Percentiles rank a stretch among this genome's conserved stretches.
Evolutionary conservation across 2,797 vertebrate genomes (phyloP).

Genomic region (Catamblyrhynchus diadema): DNA sequence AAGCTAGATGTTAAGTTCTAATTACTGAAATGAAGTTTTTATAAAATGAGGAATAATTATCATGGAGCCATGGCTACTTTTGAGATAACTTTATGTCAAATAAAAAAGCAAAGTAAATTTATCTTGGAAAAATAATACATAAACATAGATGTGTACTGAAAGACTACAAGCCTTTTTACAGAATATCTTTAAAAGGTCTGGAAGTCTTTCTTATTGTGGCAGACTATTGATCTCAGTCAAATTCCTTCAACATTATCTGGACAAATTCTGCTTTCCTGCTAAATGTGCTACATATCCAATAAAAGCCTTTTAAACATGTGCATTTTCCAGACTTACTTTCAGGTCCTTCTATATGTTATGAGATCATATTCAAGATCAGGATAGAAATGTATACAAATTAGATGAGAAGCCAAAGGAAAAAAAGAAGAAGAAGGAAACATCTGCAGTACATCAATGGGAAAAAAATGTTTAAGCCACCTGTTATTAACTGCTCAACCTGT

Average conservation of each 20-base stretch:
- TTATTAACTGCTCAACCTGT: constrained; percentile 67
- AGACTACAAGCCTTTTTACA: neutral
- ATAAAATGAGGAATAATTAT: constrained; percentile 12
- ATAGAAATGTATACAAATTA: constrained; percentile 45
- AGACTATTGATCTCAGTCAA: neutral
- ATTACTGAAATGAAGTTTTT: constrained; percentile 1
- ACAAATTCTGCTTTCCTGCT: neutral
- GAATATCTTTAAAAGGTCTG: neutral
- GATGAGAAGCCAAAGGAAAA: constrained; percentile 5
- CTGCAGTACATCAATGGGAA: constrained; percentile 44
- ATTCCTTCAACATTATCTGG: neutral
- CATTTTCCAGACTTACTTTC: constrained; percentile 34
- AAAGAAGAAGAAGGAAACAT: constrained; percentile 15
- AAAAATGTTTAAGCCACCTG: constrained; percentile 60
- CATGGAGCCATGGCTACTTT: neutral
- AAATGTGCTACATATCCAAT: neutral
- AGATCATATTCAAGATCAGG: constrained; percentile 17
- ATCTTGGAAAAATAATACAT: neutral
- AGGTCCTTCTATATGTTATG: constrained; percentile 44
- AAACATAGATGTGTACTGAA: neutral
- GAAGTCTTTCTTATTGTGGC: neutral
- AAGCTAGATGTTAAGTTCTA: constrained; percentile 11
- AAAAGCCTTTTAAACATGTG: neutral
- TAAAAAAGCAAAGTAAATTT: neutral
- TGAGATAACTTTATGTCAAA: neutral